These are phyloP conservation scores for Ochotona princeps DNA, from an alignment of 2,113 vertebrate species.

Conservation along the genomic window DNA sequence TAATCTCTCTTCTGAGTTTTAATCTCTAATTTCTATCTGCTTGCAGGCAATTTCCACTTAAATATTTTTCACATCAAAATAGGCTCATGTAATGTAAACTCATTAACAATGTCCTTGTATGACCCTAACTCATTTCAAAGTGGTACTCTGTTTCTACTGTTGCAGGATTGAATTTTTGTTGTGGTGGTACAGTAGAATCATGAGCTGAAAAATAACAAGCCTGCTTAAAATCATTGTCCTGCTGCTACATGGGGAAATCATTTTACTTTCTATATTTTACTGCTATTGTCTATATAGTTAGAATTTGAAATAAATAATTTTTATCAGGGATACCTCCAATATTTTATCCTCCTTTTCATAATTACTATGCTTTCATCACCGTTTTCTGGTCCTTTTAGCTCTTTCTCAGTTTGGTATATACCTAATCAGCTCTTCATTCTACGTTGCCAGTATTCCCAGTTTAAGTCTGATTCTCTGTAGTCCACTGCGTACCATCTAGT, in stretches of 20 bases:
- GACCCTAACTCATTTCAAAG: neutral
- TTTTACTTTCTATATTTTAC: neutral
- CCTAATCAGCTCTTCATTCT: neutral
- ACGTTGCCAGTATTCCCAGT: neutral
- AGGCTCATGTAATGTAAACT: neutral
- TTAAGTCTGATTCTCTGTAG: neutral
- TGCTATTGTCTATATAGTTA: neutral
- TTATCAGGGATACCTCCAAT: neutral
- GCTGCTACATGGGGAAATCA: neutral
- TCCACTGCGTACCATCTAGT: neutral
- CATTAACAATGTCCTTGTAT: conserved; percentile 12
- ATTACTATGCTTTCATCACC: neutral
- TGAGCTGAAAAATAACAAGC: conserved; percentile 12
- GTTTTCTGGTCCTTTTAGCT: neutral
- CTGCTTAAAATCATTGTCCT: neutral
- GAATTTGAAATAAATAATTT: neutral
- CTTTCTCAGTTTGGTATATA: neutral
- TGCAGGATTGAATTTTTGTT: neutral
- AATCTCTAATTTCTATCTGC: conserved; percentile 40
- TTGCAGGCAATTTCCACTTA: conserved; percentile 10
- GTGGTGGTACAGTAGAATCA: neutral
- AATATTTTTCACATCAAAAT: conserved; percentile 46
- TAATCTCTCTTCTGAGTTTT: conserved; percentile 35
- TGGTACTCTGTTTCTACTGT: neutral
- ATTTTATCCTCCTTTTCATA: neutral